Base-by-base conservation (phyloP, 2,888 invertebrate species). In the Eueremaeus valkanovi region DNA sequence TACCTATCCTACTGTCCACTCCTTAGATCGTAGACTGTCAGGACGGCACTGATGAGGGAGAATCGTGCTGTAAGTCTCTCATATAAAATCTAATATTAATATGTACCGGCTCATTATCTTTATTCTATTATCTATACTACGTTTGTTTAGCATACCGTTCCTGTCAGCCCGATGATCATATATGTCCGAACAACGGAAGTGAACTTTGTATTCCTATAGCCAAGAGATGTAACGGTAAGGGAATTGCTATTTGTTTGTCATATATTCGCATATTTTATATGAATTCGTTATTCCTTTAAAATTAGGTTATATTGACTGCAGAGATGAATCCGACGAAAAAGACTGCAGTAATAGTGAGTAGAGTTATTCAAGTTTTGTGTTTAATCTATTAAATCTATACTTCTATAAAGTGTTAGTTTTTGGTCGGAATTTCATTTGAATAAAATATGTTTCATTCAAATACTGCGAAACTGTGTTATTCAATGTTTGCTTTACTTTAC, bases 21-120 rank as follows among this genome's bases (percentile, higher is more conserved):
- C n/a, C n/a, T 29, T 36, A 75, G 75, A 58, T 75, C 79, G 92
- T 93, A 45, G 95, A 96, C 86, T 98, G 97, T 84, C 91, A 93
- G 78, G 95, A 95, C 84, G 94, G 93, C 79, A 92, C 93, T 49
- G 97, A 97, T 85, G 96, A 97, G 85, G 91, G 91, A 16, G 91
- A 92, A 72, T 82, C 83, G 83, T 97, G 96, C 88, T 91, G 95
- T 95, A 86, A 93, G 94, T 92, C 82, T 55, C 1, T 8, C 55
- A 11, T 11, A 51, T n/a, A 51, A 2, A 63, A 9, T 18, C 24
- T 33, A 3, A 63, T 18, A 11, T 18, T 27, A 33, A 33, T 36
- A n/a, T n/a, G n/a, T n/a, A n/a, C n/a, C n/a, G n/a, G n/a, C n/a
- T n/a, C n/a, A n/a, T n/a, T n/a, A n/a, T n/a, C 18, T 33, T 27